Base-by-base conservation (phyloP, 2,888 invertebrate genomes). In the Allacma fusca region DNA sequence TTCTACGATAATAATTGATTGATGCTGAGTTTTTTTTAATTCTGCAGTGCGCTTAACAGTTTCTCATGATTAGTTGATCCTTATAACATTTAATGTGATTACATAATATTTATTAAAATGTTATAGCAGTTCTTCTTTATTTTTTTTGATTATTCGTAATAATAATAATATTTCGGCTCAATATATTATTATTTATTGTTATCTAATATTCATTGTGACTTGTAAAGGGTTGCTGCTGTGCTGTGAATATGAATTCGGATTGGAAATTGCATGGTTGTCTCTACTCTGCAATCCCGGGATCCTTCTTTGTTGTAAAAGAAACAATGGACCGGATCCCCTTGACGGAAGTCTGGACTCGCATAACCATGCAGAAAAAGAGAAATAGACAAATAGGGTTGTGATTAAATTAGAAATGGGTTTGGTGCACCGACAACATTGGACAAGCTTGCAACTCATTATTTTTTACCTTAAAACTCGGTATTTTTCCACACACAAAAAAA, bases 251-350 rank as follows among this genome's bases (percentile, higher is more conserved):
- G 40, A 40, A 34, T 64, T 21, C 59, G 64, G 43, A 21, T n/a
- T 44, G 4, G 19, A 28, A 59, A n/a, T 12, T 72, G 16, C 26
- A 24, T 23, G 74, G 74, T 21, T 34, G 91, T 94, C 59, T 65
- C 40, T 72, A 77, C 68, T 77, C 77, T 7, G 77, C 77, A 67
- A 77, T 77, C 64, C 77, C 81, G 57, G 81, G 79, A 76, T 82
- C 83, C 80, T 92, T 92, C 86, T 92, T 92, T 75, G 90, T 91
- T 19, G 92, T 91, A 87, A 94, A 94, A 44, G 93, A 93, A 29
- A 94, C 94, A 85, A 94, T 94, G 69, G 94, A 94, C 78, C 94
- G 91, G 83, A 94, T 93, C 2, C 94, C 94, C 88, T 94, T 94
- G 76, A 94, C 93, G 68, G 94, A 94, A 71, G 93, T 93, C 94